Conservation (phyloP, 2,797 vertebrate genomes). For the Ctenosaura bakeri region DNA sequence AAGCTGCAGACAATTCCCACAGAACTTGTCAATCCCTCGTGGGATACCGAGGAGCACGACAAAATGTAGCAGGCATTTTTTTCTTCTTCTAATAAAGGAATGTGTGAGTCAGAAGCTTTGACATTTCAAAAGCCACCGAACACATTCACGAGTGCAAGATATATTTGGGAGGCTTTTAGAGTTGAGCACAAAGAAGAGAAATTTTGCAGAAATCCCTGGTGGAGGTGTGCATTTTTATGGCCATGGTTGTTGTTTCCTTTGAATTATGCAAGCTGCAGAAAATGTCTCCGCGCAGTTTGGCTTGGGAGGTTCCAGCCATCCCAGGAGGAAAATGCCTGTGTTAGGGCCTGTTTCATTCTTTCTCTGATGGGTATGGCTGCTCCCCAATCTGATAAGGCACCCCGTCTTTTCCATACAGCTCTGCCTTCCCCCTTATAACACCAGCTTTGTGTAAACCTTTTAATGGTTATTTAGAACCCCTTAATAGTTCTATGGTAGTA, state of each 20-base stretch:
- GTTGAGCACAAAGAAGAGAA: neutral
- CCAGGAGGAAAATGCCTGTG: too few species aligned
- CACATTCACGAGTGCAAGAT: neutral
- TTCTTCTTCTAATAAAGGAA: neutral
- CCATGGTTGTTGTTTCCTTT: neutral
- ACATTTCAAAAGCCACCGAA: neutral
- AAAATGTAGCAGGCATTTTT: neutral
- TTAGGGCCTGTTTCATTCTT: too few species aligned
- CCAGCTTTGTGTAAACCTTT: too few species aligned
- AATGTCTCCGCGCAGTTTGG: neutral
- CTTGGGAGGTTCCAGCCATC: neutral
- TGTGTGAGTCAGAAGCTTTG: neutral
- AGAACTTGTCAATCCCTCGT: neutral
- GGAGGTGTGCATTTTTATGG: neutral
- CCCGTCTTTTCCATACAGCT: too few species aligned
- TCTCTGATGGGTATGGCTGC: too few species aligned
- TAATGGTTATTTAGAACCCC: too few species aligned
- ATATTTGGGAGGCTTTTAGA: neutral
- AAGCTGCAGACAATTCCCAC: neutral
- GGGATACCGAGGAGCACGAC: conserved; percentile 19
- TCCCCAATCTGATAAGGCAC: too few species aligned
- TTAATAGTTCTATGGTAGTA: too few species aligned
- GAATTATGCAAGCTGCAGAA: neutral
- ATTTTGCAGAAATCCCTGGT: neutral
- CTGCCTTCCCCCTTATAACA: too few species aligned